Conservation (phyloP, 2,888 invertebrate species). For the Drosophila buzzatii region DNA sequence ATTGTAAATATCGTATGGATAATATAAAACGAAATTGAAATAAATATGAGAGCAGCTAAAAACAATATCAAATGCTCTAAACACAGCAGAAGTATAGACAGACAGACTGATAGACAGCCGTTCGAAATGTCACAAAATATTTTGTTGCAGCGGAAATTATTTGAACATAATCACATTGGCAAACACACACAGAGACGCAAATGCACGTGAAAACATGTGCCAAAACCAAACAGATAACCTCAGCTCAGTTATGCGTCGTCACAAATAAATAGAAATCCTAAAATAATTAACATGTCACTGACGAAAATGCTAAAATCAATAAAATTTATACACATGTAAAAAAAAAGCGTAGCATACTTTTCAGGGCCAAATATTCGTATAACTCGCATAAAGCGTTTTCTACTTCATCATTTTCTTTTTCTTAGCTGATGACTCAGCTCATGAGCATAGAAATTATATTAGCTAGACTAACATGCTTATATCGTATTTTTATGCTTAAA, state of each 20-base stretch:
- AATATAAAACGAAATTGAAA: conserved; percentile 34
- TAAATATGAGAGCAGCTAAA: conserved; percentile 20
- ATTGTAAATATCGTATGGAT: conserved; percentile 40
- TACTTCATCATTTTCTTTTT: not conserved
- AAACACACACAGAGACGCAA: conserved; percentile 22
- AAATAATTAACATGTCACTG: conserved; percentile 44
- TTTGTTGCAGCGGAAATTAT: conserved; percentile 67
- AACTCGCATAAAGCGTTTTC: not conserved
- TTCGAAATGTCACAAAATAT: conserved; percentile 42
- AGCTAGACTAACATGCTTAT: conserved; percentile 49
- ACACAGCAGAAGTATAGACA: not conserved
- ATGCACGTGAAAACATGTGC: conserved; percentile 38
- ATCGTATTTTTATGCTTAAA: conserved; percentile 56
- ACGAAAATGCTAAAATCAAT: conserved; percentile 27
- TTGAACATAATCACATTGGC: conserved; percentile 61
- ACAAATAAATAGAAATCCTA: conserved; percentile 37
- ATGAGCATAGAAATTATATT: conserved; percentile 50
- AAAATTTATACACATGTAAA: not conserved
- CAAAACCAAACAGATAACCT: conserved; percentile 18
- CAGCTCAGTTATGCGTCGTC: conserved; percentile 7
- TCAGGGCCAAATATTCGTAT: not conserved
- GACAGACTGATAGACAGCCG: not conserved
- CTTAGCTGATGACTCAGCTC: conserved; percentile 11
- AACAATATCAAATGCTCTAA: conserved; percentile 16
- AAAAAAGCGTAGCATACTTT: conserved; percentile 17